phyloP scores from a whole-genome alignment of 1,140 invertebrate genomes.

The Pseudomyrmex cubaensis region DNA sequence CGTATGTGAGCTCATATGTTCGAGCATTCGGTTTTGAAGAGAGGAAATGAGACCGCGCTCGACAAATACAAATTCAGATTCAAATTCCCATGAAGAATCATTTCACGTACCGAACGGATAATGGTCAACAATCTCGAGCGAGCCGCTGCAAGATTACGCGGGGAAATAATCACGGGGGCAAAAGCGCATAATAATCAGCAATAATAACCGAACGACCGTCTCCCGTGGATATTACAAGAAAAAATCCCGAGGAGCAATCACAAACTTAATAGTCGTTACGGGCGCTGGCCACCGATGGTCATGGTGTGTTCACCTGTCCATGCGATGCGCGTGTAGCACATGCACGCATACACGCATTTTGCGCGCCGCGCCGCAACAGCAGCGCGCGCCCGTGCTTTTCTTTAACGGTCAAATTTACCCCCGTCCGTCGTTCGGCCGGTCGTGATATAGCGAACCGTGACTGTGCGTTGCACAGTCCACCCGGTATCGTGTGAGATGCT shows the following conservation, averaged over 20 bases:
- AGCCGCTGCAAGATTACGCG: background rate
- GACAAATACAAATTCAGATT: background rate
- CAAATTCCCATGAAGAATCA: background rate
- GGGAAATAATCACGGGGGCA: background rate
- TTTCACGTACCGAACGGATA: background rate
- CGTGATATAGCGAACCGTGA: conserved; percentile 55
- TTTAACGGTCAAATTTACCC: conserved; percentile 83
- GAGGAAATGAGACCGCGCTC: background rate
- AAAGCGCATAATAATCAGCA: conserved; percentile 14
- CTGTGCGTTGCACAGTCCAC: background rate
- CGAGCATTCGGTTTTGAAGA: background rate
- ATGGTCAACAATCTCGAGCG: background rate
- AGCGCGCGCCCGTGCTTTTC: conserved; percentile 68
- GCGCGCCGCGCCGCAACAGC: background rate
- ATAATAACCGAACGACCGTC: conserved; percentile 12
- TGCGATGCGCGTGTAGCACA: conserved; percentile 9
- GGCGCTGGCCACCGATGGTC: conserved; percentile 76
- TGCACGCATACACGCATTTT: conserved; percentile 30
- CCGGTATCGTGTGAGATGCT: background rate
- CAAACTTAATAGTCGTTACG: conserved; percentile 76
- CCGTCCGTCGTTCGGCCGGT: conserved; percentile 64
- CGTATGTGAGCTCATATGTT: background rate
- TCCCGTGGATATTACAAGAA: conserved; percentile 3
- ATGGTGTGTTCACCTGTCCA: conserved; percentile 79
- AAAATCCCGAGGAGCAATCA: conserved; percentile 78